Percentiles rank a stretch among this genome's conserved stretches.
These are phyloP conservation scores for Sycophila sp. DNA, from an alignment of 1,140 invertebrate genomes.

Conservation along the genomic window DNA sequence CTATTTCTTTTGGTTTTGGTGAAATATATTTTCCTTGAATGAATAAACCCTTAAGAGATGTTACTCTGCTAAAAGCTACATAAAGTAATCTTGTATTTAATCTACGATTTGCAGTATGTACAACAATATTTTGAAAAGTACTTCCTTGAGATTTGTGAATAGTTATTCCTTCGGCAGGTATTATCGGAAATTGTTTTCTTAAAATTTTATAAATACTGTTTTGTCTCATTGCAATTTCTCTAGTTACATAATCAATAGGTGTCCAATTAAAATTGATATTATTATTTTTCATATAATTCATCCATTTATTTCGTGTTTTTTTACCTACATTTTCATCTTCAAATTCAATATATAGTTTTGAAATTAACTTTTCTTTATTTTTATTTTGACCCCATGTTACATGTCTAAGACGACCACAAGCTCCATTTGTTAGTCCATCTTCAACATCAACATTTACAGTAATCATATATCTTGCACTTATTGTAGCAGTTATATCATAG, in stretches of 20 bases:
- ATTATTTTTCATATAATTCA: background rate
- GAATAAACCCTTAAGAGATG: background rate
- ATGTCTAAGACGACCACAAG: conserved; percentile 1
- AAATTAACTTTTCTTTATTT: conserved; percentile 5
- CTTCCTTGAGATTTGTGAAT: background rate
- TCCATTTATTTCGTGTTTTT: background rate
- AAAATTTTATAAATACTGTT: background rate
- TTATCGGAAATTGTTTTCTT: background rate
- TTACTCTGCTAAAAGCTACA: background rate
- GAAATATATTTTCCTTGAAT: background rate
- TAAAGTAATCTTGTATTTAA: background rate
- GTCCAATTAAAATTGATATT: background rate
- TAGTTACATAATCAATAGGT: background rate
- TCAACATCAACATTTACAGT: background rate
- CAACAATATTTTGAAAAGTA: background rate
- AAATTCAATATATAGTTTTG: background rate
- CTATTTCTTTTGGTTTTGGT: background rate
- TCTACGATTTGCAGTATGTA: background rate
- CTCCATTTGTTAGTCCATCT: background rate
- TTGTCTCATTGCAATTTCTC: background rate
- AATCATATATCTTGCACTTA: conserved; percentile 1
- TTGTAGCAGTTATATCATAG: background rate
- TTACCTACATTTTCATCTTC: background rate
- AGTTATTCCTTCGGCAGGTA: background rate
- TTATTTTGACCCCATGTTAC: background rate